Evolutionary conservation across 2,888 invertebrate species (phyloP), one percentile per base, ranked within the genome.

Genomic region (Limnephilus lunatus): DNA sequence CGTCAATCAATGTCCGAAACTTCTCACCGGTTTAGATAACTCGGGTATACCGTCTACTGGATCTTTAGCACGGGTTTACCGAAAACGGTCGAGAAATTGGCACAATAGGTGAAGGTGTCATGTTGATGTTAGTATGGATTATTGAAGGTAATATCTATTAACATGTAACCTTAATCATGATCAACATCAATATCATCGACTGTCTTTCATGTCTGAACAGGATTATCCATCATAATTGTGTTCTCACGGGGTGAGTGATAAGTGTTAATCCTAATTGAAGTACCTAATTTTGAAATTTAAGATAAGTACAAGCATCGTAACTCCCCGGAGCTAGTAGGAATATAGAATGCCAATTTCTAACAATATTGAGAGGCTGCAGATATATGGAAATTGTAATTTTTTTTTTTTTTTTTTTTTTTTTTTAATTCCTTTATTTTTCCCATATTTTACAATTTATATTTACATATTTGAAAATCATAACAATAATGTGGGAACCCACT

Each of bases 1-100:
- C 82, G 32, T 82, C 32, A 31, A 82, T 82, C 82, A 82, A 82
- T 82, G 82, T 82, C 82, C 30, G 32, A 82, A 32, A 82, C 82
- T 82, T 82, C 82, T 14, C 31, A 82, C 82, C 32, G 32, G 82
- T 12, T 82, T 19, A 32, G 32, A 32, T 31, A 31, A 32, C 31
- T 32, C 32, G 30, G 82, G 32, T 32, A 19, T 31, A 31, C 30
- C 81, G 53, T 53, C 5, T 19, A 53, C 25, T n/a, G 68, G 68
- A 68, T 25, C 9, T 68, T 68, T 68, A 25, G 25, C 68, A 25
- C 25, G 25, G 5, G 25, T 68, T 68, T 68, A 68, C 68, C 0
- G 68, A 68, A 68, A 5, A 68, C n/a, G 68, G 68, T 68, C 25
- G 7, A 68, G 2, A 68, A 25, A 3, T 25, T 15, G 53, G 19